Percentiles rank a stretch among this genome's conserved stretches.
phyloP scores from a whole-genome alignment of 1,140 invertebrate species.

The Neodiprion lecontei region DNA sequence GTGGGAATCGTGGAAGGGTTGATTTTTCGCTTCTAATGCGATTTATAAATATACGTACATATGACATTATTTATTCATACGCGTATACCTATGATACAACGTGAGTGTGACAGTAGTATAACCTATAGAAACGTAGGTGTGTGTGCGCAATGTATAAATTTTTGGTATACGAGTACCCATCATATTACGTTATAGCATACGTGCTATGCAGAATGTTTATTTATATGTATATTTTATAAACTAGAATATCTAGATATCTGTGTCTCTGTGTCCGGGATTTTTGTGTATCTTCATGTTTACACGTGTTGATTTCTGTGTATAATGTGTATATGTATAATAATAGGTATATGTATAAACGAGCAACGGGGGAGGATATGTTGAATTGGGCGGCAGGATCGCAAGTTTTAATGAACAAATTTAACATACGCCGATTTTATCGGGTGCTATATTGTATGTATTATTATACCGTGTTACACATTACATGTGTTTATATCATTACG shows the following conservation, averaged over 20 bases:
- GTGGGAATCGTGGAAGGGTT: neutral
- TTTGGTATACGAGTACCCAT: no score
- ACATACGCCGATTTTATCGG: conserved; percentile 2
- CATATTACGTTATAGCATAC: no score
- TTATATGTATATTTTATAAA: conserved; percentile 8
- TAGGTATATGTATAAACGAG: no score
- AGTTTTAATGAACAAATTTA: no score
- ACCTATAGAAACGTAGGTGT: neutral
- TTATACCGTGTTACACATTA: neutral
- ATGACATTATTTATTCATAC: neutral
- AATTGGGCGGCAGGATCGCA: neutral
- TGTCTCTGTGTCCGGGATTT: neutral
- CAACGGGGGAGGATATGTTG: neutral
- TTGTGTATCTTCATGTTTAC: neutral
- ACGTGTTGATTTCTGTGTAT: no score
- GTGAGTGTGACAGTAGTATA: neutral
- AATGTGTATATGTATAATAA: no score
- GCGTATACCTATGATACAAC: neutral
- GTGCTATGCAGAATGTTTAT: no score
- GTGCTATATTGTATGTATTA: neutral
- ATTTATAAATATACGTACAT: neutral
- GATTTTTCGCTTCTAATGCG: neutral
- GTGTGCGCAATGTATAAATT: neutral
- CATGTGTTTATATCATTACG: neutral
- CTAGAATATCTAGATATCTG: neutral